Percentiles rank a stretch among this genome's conserved stretches.
phyloP scores from a whole-genome alignment of 1,140 invertebrate genomes.

The Eufriesea mexicana region DNA sequence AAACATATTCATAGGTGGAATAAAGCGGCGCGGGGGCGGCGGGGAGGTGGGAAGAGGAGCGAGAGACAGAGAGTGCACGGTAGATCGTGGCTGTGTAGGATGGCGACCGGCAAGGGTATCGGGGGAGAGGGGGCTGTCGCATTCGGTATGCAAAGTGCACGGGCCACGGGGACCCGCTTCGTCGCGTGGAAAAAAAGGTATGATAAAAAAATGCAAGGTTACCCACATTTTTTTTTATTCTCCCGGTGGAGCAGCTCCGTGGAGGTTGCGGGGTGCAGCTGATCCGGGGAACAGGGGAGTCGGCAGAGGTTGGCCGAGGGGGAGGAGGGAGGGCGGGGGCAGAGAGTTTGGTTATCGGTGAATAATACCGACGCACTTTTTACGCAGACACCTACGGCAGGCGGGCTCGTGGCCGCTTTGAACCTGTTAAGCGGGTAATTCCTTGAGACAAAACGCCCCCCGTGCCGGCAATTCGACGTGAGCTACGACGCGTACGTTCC shows the following conservation, averaged over 20 bases:
- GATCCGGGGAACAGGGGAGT: slow-evolving; percentile 7
- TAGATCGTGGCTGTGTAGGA: slow-evolving; percentile 1
- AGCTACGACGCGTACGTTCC: slow-evolving; percentile 12
- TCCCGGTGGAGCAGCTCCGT: slow-evolving; percentile 13
- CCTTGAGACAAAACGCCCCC: slow-evolving; percentile 37
- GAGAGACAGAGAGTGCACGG: neutral
- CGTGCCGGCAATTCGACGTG: slow-evolving; percentile 4
- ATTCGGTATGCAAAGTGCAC: slow-evolving; percentile 72
- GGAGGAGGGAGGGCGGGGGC: neutral
- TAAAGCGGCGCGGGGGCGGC: slow-evolving; percentile 42
- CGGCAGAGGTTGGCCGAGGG: neutral
- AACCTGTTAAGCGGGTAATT: slow-evolving; percentile 46
- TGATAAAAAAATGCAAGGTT: slow-evolving; percentile 76
- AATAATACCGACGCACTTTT: slow-evolving; percentile 57
- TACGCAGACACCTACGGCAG: slow-evolving; percentile 32
- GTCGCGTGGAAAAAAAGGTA: slow-evolving; percentile 59
- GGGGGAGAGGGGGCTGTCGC: slow-evolving; percentile 59
- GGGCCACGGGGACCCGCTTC: slow-evolving; percentile 49
- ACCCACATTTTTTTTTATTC: slow-evolving; percentile 71
- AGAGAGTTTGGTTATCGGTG: slow-evolving; percentile 54
- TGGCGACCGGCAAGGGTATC: slow-evolving; percentile 23
- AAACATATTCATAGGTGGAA: slow-evolving; percentile 70
- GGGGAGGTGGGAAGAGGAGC: slow-evolving; percentile 16
- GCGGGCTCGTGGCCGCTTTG: slow-evolving; percentile 39
- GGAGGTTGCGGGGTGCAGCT: slow-evolving; percentile 29